These are phyloP conservation scores for Pocillopora verrucosa DNA, from an alignment of 64 coral and sea anemone genomes.

Conservation along the genomic window DNA sequence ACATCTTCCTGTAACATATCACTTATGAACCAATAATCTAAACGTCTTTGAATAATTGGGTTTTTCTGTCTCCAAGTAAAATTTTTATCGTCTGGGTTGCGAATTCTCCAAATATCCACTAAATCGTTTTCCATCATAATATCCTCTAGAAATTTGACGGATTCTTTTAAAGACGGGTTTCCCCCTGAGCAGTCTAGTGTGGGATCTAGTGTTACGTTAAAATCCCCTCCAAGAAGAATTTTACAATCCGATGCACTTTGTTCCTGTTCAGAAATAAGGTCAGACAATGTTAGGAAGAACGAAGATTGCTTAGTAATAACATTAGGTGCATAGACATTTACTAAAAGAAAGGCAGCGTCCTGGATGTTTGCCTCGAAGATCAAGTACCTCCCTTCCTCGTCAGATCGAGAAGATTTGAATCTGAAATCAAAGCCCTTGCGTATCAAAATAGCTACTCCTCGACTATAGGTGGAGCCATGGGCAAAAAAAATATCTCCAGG, in stretches of 20 bases:
- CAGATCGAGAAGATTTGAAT: conserved; percentile 1
- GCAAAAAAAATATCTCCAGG: background rate
- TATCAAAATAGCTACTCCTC: conserved; percentile 31
- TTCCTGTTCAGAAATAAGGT: background rate
- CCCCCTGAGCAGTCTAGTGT: conserved; percentile 52
- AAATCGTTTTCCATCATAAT: conserved; percentile 42
- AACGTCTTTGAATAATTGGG: conserved; percentile 44
- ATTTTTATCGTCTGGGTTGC: conserved; percentile 29
- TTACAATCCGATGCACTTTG: background rate
- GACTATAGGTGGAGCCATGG: conserved; percentile 57
- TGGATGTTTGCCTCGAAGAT: conserved; percentile 26
- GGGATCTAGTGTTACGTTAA: conserved; percentile 40
- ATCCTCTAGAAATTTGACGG: conserved; percentile 24
- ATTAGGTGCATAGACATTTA: conserved; percentile 40
- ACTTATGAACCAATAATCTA: conserved; percentile 58
- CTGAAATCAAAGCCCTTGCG: conserved; percentile 30
- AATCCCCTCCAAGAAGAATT: conserved; percentile 50
- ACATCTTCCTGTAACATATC: conserved; percentile 51
- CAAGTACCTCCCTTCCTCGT: conserved; percentile 41
- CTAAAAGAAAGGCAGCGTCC: conserved; percentile 27
- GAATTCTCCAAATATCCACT: conserved; percentile 53
- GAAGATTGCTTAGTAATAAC: background rate
- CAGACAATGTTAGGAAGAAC: background rate
- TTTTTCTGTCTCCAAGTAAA: conserved; percentile 61
- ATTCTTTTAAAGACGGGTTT: conserved; percentile 38